Conservation (phyloP, 1,140 invertebrate genomes). For the Lepidurus packardi region DNA sequence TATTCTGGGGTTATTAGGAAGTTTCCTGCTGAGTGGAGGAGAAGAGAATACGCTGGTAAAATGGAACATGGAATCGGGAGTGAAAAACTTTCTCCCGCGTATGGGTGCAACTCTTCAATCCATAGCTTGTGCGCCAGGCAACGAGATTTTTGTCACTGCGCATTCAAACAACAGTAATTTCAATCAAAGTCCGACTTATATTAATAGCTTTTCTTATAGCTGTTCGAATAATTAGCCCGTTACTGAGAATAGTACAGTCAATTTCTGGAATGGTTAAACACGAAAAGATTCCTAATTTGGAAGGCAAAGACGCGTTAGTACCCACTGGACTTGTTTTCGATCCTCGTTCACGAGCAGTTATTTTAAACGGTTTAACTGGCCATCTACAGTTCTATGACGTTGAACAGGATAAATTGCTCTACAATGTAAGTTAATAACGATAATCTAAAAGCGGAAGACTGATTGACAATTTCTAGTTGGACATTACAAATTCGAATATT, state of each 20-base stretch:
- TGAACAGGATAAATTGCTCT: conserved; percentile 59
- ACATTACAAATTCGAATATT: conserved; percentile 67
- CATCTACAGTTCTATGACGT: conserved; percentile 74
- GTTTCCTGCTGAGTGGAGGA: conserved; percentile 66
- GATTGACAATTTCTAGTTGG: conserved; percentile 53
- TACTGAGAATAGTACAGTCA: conserved; percentile 52
- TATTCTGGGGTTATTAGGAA: conserved; percentile 46
- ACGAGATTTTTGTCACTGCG: conserved; percentile 58
- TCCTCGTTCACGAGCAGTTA: conserved; percentile 57
- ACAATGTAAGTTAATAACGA: conserved; percentile 57
- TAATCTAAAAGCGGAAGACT: not conserved
- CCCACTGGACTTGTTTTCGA: conserved; percentile 62
- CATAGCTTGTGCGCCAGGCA: conserved; percentile 59
- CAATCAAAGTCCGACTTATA: conserved; percentile 20
- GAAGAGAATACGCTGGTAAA: conserved; percentile 72
- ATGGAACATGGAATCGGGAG: conserved; percentile 56
- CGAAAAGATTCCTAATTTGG: conserved; percentile 27
- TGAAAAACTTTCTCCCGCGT: conserved; percentile 63
- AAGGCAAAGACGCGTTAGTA: conserved; percentile 47
- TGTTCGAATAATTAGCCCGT: conserved; percentile 59
- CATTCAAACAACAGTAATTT: conserved; percentile 65
- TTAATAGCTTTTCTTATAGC: conserved; percentile 45
- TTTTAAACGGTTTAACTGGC: conserved; percentile 69
- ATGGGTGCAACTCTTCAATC: conserved; percentile 62
- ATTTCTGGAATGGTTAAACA: conserved; percentile 49